Evolutionary conservation across 2,888 invertebrate species (phyloP).

Genomic region (Campoplex nolae): DNA sequence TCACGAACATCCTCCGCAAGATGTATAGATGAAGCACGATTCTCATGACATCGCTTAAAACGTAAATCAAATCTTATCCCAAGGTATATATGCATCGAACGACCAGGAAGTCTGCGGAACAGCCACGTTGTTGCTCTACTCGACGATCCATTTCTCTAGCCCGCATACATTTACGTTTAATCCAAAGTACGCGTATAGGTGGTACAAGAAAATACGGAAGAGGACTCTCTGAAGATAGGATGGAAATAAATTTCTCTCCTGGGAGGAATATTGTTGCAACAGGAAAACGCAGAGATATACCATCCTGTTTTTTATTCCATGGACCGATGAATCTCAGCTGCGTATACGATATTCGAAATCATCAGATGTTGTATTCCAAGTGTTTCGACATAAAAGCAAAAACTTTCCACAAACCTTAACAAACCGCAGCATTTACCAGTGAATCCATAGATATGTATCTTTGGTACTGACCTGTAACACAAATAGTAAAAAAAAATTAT

Average conservation of each 20-base stretch:
- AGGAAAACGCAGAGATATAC: constrained; percentile 48
- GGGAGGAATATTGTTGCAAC: constrained; percentile 64
- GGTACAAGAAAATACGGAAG: constrained; percentile 39
- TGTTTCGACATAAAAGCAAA: not conserved
- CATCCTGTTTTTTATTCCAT: constrained; percentile 9
- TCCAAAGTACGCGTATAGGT: constrained; percentile 53
- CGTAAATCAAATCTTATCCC: constrained; percentile 71
- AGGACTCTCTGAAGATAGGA: constrained; percentile 62
- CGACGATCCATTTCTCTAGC: constrained; percentile 26
- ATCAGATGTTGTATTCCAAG: not conserved
- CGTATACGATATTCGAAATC: not conserved
- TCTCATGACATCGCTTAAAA: constrained; percentile 66
- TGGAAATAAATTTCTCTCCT: constrained; percentile 67
- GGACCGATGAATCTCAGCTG: constrained; percentile 12
- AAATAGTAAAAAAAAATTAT: constrained; percentile 7
- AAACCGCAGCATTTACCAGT: not conserved
- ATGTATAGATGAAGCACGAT: constrained; percentile 51
- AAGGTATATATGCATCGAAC: constrained; percentile 45
- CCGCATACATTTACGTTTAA: constrained; percentile 61
- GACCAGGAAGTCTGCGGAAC: constrained; percentile 42
- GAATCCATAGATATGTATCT: not conserved
- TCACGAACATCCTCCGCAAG: constrained; percentile 46
- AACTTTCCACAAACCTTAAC: not conserved
- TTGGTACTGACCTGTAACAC: constrained; percentile 44
- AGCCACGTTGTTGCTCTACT: constrained; percentile 35